Evolutionary conservation across 2,113 vertebrate genomes (phyloP).

Genomic region (Morphnarchus princeps): DNA sequence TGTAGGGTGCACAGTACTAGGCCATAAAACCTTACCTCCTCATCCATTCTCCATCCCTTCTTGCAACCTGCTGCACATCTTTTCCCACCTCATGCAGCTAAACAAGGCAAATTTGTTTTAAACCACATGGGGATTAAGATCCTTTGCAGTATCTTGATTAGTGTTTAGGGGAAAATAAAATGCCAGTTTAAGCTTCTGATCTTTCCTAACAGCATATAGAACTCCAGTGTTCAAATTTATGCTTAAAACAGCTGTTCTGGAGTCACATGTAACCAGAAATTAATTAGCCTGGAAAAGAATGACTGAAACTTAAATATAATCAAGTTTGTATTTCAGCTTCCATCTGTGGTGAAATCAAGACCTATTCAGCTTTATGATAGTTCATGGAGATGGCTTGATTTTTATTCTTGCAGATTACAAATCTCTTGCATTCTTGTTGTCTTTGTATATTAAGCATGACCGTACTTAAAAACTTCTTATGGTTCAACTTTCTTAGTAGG

Average conservation of each 20-base stretch:
- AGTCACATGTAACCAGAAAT: neutral
- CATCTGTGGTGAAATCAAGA: neutral
- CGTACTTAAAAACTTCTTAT: neutral
- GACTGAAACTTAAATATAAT: constrained; percentile 6
- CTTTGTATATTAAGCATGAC: neutral
- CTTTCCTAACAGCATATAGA: neutral
- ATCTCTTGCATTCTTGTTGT: neutral
- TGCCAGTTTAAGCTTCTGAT: neutral
- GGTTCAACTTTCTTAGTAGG: neutral
- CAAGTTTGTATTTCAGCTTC: neutral
- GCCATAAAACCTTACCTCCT: neutral
- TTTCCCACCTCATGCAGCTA: neutral
- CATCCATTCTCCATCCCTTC: neutral
- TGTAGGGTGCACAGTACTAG: neutral
- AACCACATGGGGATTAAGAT: neutral
- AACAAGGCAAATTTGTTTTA: neutral
- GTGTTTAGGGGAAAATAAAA: neutral
- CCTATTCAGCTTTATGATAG: neutral
- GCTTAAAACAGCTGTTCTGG: neutral
- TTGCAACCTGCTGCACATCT: neutral
- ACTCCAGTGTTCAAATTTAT: neutral
- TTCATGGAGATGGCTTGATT: neutral
- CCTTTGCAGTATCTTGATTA: constrained; percentile 6
- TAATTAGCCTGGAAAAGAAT: neutral
- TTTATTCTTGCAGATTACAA: neutral